Evolutionary conservation across 2,113 vertebrate species (phyloP).

Genomic region (Callopanchax toddi): DNA sequence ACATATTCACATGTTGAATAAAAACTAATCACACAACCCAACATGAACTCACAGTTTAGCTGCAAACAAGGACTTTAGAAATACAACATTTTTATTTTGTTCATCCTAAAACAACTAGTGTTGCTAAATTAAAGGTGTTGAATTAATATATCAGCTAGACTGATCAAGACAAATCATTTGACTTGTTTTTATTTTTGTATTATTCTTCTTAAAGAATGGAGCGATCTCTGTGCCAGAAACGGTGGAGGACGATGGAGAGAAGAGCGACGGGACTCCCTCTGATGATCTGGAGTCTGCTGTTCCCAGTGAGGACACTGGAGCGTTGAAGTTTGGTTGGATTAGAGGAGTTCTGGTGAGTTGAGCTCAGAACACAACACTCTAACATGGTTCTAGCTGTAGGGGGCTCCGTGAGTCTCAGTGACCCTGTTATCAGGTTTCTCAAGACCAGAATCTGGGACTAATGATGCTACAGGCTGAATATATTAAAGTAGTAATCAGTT

Average conservation of each 20-base stretch:
- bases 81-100: too few species aligned
- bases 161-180: too few species aligned
- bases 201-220: constrained; percentile 78
- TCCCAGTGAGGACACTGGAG: constrained; percentile 77
- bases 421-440: neutral
- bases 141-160: too few species aligned
- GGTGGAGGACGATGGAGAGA: constrained; percentile 77
- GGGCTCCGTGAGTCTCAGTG: neutral
- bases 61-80: too few species aligned
- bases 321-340: constrained; percentile 96
- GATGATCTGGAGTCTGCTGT: constrained; percentile 81
- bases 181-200: neutral
- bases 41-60: too few species aligned
- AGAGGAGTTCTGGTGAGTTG: constrained; percentile 96
- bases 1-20: too few species aligned
- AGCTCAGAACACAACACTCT: constrained; percentile 2
- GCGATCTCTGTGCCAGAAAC: constrained; percentile 71
- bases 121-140: too few species aligned
- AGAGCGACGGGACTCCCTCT: constrained; percentile 77
- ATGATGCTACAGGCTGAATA: too few species aligned
- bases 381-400: constrained; percentile 10
- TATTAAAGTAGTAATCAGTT: too few species aligned
- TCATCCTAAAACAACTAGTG: too few species aligned
- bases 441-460: neutral
- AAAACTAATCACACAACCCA: too few species aligned